Evolutionary conservation across 2,888 invertebrate species (phyloP).

Genomic region (Cecidostiba fungosa): DNA sequence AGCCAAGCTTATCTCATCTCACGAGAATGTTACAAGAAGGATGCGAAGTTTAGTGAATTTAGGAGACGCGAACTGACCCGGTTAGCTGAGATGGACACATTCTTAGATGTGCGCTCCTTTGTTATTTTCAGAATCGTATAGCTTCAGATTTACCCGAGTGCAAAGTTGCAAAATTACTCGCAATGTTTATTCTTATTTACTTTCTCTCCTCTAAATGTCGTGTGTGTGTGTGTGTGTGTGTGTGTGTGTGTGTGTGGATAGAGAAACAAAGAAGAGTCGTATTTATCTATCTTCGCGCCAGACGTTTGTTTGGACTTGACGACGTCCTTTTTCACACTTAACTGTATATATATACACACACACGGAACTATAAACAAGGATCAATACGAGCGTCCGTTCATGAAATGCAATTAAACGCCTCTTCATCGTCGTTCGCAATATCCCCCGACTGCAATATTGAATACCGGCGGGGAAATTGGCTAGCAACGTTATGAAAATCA

Average conservation of each 20-base stretch:
- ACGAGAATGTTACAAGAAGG: neutral
- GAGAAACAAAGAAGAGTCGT: neutral
- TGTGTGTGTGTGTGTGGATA: too few relatives aligned
- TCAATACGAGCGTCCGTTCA: neutral
- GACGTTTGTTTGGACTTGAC: neutral
- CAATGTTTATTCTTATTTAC: too few relatives aligned
- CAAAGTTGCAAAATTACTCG: too few relatives aligned
- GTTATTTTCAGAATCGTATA: neutral
- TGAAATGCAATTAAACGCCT: conserved; percentile 19
- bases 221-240: too few relatives aligned
- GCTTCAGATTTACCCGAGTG: neutral
- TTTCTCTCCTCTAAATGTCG: too few relatives aligned
- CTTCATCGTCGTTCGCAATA: neutral
- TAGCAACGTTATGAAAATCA: conserved; percentile 27
- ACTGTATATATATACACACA: neutral
- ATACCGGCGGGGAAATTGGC: conserved; percentile 28
- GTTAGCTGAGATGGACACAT: neutral
- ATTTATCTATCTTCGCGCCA: neutral
- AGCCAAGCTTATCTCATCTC: neutral
- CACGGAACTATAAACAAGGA: neutral
- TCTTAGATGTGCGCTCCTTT: neutral
- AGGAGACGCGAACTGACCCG: neutral
- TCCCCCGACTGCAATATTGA: neutral
- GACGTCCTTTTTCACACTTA: neutral
- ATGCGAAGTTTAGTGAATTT: conserved; percentile 3